Base-by-base conservation (phyloP, 2,888 invertebrate species). In the Cheilosia urbana region DNA sequence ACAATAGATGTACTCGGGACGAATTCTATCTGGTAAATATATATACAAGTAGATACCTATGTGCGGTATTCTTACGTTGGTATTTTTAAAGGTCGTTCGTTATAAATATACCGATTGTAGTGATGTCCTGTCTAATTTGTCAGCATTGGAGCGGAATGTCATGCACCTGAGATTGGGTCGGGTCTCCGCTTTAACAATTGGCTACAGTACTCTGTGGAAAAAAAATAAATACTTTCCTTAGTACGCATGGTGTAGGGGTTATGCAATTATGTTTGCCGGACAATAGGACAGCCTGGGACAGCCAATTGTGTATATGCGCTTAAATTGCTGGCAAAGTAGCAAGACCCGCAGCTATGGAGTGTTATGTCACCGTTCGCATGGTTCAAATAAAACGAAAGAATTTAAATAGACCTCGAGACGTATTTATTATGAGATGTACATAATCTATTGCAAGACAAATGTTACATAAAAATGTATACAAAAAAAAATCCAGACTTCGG, bases 71-170 rank as follows among this genome's bases (percentile, higher is more conserved):
- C 42, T 17, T 24, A 11, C 47, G 17, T 30, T 21, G 42, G 30
- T 45, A 40, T 15, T 30, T 34, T 65, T 58, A 77, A 77, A 82
- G 71, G 71, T 82, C 68, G 68, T 37, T 37, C 53, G 37, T 42
- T 66, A 78, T 78, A 83, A 83, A 55, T 66, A 77, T 17, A 69
- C 73, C 62, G 58, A 79, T 75, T 84, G 68, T 79, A 58, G 63
- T 75, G 83, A 73, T 76, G 76, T 76, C 79, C 68, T 79, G 55
- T 27, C 83, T 68, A 79, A 83, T 84, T 79, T 73, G 72, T 72
- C 37, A 75, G 58, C 45, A 81, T 57, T 63, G 76, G 63, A 71
- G 57, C 60, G 53, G 53, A 65, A 71, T 53, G 47, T 34, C 27
- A n/a, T 82, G 60, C 83, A 84, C 83, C 83, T 84, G 83, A 73